Base-by-base conservation (phyloP, 2,113 vertebrate species). In the Rhinolophus ferrumequinum region DNA sequence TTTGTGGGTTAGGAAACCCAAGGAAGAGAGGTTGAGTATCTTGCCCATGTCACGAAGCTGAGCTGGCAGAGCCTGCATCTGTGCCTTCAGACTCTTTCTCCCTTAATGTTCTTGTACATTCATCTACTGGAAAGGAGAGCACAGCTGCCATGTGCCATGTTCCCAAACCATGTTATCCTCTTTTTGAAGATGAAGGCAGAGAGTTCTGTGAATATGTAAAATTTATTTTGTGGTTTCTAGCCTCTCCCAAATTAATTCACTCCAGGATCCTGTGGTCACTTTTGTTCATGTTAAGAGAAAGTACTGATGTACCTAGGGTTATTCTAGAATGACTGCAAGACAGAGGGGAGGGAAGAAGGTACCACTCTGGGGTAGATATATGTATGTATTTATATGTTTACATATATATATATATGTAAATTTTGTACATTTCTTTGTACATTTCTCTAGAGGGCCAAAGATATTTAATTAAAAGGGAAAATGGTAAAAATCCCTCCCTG, bases 401-500 rank as follows among this genome's bases (percentile, higher is more conserved):
- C 5, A 87, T 47, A 8, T 47, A 47, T 47, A 8, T 11, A 47
- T 47, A 8, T 47, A 47, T 47, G 1, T 47, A 47, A 6, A 8
- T 47, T n/a, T n/a, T n/a, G n/a, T n/a, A n/a, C n/a, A n/a, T n/a
- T 3, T 60, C 24, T 60, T 60, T 82, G 60, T 73, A 41, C 26
- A 33, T 75, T 89, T 95, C 30, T n/a, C 50, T 79, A 16, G 85
- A 95, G 76, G 88, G 67, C 9, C 38, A 22, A 97, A 94, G 84
- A 87, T 16, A 44, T 19, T 94, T 94, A 72, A 50, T 30, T 86
- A 80, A 87, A 64, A 82, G 6, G n/a, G 50, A 56, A 8, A 21
- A n/a, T 19, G 10, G 52, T 44, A 77, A 94, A 82, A 84, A 85
- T 54, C 35, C 13, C 14, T 30, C 50, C 47, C 21, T 80, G 13